Evolutionary conservation across 1,140 invertebrate species (phyloP).

Genomic region (Cydia fagiglandana): DNA sequence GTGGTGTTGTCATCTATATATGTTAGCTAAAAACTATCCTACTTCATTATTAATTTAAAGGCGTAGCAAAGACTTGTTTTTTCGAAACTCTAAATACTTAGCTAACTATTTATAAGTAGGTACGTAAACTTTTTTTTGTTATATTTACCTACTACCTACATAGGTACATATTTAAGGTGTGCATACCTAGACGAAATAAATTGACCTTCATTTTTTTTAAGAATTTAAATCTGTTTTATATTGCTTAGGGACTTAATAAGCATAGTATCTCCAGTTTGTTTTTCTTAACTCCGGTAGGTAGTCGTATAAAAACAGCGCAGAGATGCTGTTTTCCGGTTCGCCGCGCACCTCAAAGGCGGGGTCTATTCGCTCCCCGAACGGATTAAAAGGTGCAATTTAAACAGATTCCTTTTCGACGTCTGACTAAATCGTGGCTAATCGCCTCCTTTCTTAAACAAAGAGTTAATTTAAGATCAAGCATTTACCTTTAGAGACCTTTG

Average conservation of each 20-base stretch:
- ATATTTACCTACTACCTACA: too few species aligned
- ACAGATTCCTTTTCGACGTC: slow-evolving; percentile 39
- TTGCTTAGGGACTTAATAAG: slow-evolving; percentile 42
- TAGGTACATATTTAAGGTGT: too few species aligned
- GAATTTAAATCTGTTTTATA: slow-evolving; percentile 31
- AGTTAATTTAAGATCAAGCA: slow-evolving; percentile 22
- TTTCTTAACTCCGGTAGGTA: slow-evolving; percentile 32
- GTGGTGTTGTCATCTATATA: neutral
- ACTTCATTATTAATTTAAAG: neutral
- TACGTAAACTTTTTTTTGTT: too few species aligned
- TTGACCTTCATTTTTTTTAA: neutral
- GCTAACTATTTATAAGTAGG: too few species aligned
- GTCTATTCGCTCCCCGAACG: slow-evolving; percentile 34
- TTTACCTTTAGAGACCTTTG: slow-evolving; percentile 16
- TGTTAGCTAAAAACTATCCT: neutral
- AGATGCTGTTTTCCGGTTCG: slow-evolving; percentile 40
- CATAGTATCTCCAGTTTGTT: slow-evolving; percentile 36
- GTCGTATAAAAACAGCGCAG: slow-evolving; percentile 26
- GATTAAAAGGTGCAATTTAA: slow-evolving; percentile 45
- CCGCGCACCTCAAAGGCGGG: slow-evolving; percentile 34
- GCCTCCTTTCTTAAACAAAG: slow-evolving; percentile 26
- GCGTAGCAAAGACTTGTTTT: too few species aligned
- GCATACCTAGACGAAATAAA: too few species aligned
- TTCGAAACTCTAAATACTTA: too few species aligned
- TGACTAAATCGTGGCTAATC: slow-evolving; percentile 34